A percentile compares a stretch with the other conserved stretches of the same genome.
Evolutionary conservation across 2,888 invertebrate species (phyloP).

Genomic region (Argyresthia albistria): DNA sequence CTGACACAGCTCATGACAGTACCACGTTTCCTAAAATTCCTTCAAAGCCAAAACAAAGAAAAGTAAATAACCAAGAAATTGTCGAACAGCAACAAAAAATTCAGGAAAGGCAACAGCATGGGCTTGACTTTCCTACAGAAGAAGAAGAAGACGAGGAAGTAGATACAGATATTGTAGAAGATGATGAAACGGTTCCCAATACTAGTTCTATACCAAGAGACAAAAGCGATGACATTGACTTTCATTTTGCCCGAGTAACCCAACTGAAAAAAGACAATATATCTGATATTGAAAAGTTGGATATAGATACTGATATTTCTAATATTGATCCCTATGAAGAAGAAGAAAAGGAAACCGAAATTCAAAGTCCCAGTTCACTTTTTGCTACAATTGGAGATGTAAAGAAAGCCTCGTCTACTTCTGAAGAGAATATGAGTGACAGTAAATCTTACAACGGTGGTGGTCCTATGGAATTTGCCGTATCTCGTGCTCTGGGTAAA

Average conservation of each 20-base stretch:
- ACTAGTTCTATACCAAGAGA: slow-evolving; percentile 43
- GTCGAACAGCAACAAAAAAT: slow-evolving; percentile 61
- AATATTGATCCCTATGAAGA: slow-evolving; percentile 74
- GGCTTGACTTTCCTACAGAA: slow-evolving; percentile 35
- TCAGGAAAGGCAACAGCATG: slow-evolving; percentile 62
- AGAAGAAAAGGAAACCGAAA: slow-evolving; percentile 72
- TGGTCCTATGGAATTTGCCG: slow-evolving; percentile 87
- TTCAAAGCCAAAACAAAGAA: slow-evolving; percentile 52
- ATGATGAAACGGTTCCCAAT: slow-evolving; percentile 28
- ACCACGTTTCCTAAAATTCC: slow-evolving; percentile 77
- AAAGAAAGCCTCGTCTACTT: slow-evolving; percentile 73
- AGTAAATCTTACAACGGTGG: slow-evolving; percentile 71
- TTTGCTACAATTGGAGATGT: slow-evolving; percentile 84
- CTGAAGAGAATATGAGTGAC: slow-evolving; percentile 74
- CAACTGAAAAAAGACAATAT: slow-evolving; percentile 66
- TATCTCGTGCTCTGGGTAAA: slow-evolving; percentile 85
- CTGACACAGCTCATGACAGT: slow-evolving; percentile 76
- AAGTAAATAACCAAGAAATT: slow-evolving; percentile 62
- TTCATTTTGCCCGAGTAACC: slow-evolving; percentile 67
- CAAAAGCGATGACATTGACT: slow-evolving; percentile 65
- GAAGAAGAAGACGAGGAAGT: slow-evolving; percentile 33
- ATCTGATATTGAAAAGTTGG: slow-evolving; percentile 62
- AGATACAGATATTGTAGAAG: slow-evolving; percentile 41
- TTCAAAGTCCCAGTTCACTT: slow-evolving; percentile 75
- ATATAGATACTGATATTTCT: slow-evolving; percentile 72